Percentiles rank a stretch among this genome's conserved stretches.
These are phyloP conservation scores for Leptinotarsa lineolata DNA, from an alignment of 1,140 invertebrate species.

Conservation along the genomic window DNA sequence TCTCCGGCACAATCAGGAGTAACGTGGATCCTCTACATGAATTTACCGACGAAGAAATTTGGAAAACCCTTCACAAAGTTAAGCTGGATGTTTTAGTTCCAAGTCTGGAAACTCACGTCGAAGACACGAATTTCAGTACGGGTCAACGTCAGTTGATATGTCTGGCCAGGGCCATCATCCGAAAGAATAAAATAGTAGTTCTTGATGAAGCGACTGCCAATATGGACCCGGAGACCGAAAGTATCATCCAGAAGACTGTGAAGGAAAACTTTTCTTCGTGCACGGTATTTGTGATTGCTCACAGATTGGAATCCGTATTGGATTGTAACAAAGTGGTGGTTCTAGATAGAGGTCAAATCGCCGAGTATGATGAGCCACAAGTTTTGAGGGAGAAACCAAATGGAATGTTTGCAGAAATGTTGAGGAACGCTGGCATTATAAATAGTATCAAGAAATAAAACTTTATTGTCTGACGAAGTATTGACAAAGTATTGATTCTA, in stretches of 20 bases:
- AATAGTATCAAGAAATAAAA: neutral
- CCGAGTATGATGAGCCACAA: slow-evolving; percentile 75
- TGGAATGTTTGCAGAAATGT: slow-evolving; percentile 71
- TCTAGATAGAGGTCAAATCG: slow-evolving; percentile 67
- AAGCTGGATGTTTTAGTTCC: slow-evolving; percentile 42
- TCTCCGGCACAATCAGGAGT: slow-evolving; percentile 62
- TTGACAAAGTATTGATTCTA: too few species aligned
- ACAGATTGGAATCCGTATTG: slow-evolving; percentile 81
- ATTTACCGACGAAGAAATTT: slow-evolving; percentile 57
- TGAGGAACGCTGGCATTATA: slow-evolving; percentile 60
- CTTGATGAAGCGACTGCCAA: slow-evolving; percentile 78
- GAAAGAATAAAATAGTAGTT: slow-evolving; percentile 76
- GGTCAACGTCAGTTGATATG: slow-evolving; percentile 82
- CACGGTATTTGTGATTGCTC: slow-evolving; percentile 83
- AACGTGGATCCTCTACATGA: slow-evolving; percentile 36
- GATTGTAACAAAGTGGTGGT: slow-evolving; percentile 77
- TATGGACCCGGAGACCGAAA: slow-evolving; percentile 72
- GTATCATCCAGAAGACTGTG: slow-evolving; percentile 69
- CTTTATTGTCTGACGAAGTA: too few species aligned
- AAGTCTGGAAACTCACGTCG: slow-evolving; percentile 25
- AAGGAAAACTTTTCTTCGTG: slow-evolving; percentile 70
- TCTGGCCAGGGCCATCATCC: slow-evolving; percentile 74
- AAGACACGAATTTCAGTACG: slow-evolving; percentile 64
- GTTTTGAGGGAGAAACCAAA: slow-evolving; percentile 65
- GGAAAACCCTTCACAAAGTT: slow-evolving; percentile 51